Evolutionary conservation across 23 tunicate genomes (phyloP), one percentile per base, ranked within the genome.

Genomic region (Styela clava): DNA sequence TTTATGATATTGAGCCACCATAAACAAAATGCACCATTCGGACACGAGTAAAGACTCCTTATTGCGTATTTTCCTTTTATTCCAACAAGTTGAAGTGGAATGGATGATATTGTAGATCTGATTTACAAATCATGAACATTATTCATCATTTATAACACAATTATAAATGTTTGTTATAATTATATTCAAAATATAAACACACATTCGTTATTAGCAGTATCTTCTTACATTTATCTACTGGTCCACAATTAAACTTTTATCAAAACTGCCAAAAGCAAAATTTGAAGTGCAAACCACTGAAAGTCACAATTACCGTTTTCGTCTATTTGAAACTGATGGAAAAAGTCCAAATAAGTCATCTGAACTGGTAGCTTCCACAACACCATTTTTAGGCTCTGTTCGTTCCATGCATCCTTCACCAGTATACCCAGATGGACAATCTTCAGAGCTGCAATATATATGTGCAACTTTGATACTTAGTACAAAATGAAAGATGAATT

Each of bases 271-370:
- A n/a, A n/a, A n/a, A n/a, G n/a, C n/a, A n/a, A n/a, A n/a, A n/a
- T n/a, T n/a, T n/a, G n/a, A n/a, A n/a, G n/a, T n/a, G n/a, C n/a
- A n/a, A n/a, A n/a, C n/a, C n/a, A n/a, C n/a, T n/a, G n/a, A n/a
- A n/a, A n/a, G n/a, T n/a, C n/a, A n/a, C n/a, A n/a, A n/a, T n/a
- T 67, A 67, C 71, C 71, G 19, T 67, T 67, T 67, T 27, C 71
- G 21, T 22, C 71, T 67, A 19, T 29, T 29, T 12, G 18, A 27
- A 19, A 18, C 16, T 0, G 71, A 67, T 25, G 71, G 71, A 67
- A 67, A 67, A 12, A 67, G 22, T 67, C n/a, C 71, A 67, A 27
- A 25, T 24, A 67, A 1, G 0, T 67, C 71, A 25, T 25, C 71
- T 18, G 71, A 67, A 29, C 71, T 25, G 16, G 71, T 25, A 0